Conservation (phyloP, 2,888 invertebrate genomes). For the Tridacna gigas region DNA sequence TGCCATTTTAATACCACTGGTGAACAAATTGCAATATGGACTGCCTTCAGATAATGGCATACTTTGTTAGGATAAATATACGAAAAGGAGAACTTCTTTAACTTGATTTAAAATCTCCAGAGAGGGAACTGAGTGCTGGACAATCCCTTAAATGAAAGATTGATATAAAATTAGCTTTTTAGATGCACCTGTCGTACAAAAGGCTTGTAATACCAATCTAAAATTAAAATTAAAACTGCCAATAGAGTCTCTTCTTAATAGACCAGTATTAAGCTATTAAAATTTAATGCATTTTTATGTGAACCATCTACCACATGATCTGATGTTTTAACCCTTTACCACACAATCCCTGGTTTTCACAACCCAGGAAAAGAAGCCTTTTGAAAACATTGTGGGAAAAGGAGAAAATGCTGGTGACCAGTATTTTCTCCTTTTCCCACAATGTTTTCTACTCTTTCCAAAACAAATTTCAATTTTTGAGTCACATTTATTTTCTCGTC, state of each 20-base stretch:
- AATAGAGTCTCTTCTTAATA: neutral
- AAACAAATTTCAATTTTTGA: neutral
- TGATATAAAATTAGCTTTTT: neutral
- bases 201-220: neutral
- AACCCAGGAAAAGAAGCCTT: neutral
- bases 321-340: neutral
- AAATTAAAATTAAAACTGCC: neutral
- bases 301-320: neutral
- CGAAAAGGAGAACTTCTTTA: neutral
- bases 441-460: neutral
- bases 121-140: too few relatives aligned
- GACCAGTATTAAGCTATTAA: neutral
- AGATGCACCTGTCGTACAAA: neutral
- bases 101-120: neutral
- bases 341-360: neutral
- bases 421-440: neutral
- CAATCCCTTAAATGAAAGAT: neutral
- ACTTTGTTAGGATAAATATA: neutral
- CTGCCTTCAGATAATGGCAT: neutral
- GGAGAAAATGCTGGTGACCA: neutral
- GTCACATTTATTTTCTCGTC: neutral
- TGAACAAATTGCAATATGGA: neutral
- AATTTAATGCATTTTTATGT: neutral
- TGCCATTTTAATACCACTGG: too few relatives aligned
- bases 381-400: neutral